phyloP scores from a whole-genome alignment of 1,140 invertebrate genomes.

The Scaptodrosophila lebanonensis region DNA sequence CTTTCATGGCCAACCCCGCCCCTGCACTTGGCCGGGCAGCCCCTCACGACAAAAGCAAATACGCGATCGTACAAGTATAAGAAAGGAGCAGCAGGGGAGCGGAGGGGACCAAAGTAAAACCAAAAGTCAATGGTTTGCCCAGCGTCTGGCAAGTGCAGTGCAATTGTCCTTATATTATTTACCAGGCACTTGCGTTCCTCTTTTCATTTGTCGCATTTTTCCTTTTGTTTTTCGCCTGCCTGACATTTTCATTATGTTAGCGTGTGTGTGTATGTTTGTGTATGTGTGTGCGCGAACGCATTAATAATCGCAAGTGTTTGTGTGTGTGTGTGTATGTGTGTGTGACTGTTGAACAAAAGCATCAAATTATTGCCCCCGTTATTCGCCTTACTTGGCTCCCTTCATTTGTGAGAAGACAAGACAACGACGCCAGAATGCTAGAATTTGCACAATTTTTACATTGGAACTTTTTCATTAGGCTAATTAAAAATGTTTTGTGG shows the following conservation, averaged over 20 bases:
- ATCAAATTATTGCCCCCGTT: constrained; percentile 63
- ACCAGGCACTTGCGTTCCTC: constrained; percentile 24
- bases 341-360: constrained; percentile 47
- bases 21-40: no score
- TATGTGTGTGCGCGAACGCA: no score
- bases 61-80: no score
- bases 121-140: constrained; percentile 15
- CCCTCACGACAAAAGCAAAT: constrained; percentile 25
- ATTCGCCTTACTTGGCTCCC: constrained; percentile 60
- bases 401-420: constrained; percentile 49
- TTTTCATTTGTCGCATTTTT: constrained; percentile 53
- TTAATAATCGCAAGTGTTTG: no score
- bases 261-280: no score
- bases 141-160: constrained; percentile 5
- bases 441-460: constrained; percentile 46
- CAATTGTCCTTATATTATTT: constrained; percentile 44
- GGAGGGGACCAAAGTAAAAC: constrained; percentile 15
- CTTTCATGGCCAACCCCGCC: constrained; percentile 15
- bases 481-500: constrained; percentile 68
- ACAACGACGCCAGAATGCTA: constrained; percentile 3
- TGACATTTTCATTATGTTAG: no score
- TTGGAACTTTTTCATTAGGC: constrained; percentile 73
- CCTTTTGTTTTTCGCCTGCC: constrained; percentile 48
- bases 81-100: no score
- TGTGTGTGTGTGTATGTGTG: no score